Evolutionary conservation across 2,113 vertebrate species (phyloP).

Genomic region (Pelodiscus sinensis): DNA sequence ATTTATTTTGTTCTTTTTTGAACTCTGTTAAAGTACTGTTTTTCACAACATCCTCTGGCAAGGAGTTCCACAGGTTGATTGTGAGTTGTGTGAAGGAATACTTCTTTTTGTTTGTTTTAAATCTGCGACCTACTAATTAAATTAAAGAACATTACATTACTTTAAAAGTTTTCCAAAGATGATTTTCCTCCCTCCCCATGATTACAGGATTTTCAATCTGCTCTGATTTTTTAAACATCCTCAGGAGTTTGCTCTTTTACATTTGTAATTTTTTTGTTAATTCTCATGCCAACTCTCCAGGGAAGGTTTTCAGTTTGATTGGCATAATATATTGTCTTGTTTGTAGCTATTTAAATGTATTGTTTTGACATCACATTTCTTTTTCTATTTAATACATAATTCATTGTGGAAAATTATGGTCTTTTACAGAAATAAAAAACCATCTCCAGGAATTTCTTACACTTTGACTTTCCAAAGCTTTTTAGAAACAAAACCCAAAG

Average conservation of each 20-base stretch:
- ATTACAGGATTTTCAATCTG: background rate
- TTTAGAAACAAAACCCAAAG: rapidly evolving
- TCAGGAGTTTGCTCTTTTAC: slow-evolving; percentile 15
- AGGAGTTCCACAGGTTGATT: no score
- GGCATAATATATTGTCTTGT: background rate
- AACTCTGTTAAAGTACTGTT: no score
- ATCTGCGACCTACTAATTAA: no score
- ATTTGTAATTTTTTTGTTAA: background rate
- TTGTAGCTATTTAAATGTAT: background rate
- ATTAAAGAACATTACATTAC: no score
- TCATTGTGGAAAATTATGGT: background rate
- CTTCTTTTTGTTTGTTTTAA: no score
- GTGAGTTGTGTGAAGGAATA: no score
- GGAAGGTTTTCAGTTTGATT: background rate
- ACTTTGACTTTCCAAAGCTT: rapidly evolving
- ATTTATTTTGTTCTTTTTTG: no score
- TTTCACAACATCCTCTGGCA: no score
- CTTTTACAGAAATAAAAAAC: background rate
- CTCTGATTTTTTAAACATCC: background rate
- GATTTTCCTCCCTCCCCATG: background rate
- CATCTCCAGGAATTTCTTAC: background rate
- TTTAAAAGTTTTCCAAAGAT: background rate
- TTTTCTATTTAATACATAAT: background rate
- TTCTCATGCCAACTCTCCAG: slow-evolving; percentile 1
- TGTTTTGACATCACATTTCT: slow-evolving; percentile 5